Base-by-base conservation (phyloP, 2,888 invertebrate species). In the Girardia tigrina region DNA sequence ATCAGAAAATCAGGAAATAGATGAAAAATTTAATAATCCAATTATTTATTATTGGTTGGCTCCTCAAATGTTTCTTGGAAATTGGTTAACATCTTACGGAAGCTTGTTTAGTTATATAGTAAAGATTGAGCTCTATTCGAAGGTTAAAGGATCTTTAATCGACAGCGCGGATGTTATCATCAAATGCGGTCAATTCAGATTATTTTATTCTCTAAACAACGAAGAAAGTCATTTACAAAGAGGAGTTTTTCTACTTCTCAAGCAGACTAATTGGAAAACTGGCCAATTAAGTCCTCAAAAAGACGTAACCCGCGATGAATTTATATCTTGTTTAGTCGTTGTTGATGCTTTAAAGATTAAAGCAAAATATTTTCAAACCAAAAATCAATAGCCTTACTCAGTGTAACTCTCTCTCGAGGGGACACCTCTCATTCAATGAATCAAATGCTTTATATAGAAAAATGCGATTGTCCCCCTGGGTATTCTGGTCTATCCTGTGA, bases 401-500 rank as follows among this genome's bases (percentile, higher is more conserved):
- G 23, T 56, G n/a, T 56, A 56, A 56, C 56, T 56, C 56, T 56
- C 23, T 56, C 56, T 20, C n/a, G 56, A 56, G 56, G 56, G 23
- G 56, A 56, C n/a, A 2, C 23, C 23, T 23, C n/a, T 8, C 4
- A 6, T 20, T n/a, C 56, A 20, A 20, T 56, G n/a, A 56, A 56
- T 56, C 20, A 56, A 56, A 56, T 56, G 56, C 56, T 23, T 6
- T 23, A 56, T 69, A 29, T 29, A 14, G 94, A 94, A 84, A 87
- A 88, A 78, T 95, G 94, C 84, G 82, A 87, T 2, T 95, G 94
- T 83, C 92, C 93, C 0, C 85, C 87, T 0, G 91, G 90, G 20
- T 90, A 91, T 83, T 85, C 87, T 0, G 93, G 94, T 0, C 85
- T 90, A 72, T 92, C 91, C 1, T 94, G 94, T 85, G 90, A 92